Evolutionary conservation across 2,113 vertebrate species (phyloP).

Genomic region (Rhea americana): DNA sequence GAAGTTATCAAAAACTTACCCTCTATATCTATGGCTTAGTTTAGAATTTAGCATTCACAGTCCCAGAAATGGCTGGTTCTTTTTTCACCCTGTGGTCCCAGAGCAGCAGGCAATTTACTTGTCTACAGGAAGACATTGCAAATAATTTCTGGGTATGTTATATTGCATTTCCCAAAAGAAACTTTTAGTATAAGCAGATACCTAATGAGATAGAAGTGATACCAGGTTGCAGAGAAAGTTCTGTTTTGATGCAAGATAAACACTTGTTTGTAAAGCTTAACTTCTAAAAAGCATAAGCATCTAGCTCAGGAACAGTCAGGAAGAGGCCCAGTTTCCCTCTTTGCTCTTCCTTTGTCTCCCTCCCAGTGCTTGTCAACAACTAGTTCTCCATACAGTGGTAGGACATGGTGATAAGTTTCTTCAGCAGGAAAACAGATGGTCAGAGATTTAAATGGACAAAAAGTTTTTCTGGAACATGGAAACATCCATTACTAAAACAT

Average conservation of each 20-base stretch:
- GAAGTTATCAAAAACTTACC: not conserved
- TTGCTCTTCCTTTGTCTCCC: not conserved
- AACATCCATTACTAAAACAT: not conserved
- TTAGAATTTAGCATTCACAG: not conserved
- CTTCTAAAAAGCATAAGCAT: not conserved
- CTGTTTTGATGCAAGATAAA: not conserved
- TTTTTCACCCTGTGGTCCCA: not conserved
- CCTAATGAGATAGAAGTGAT: not conserved
- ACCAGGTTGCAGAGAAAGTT: not conserved
- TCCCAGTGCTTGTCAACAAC: not conserved
- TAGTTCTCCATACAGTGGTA: accelerated
- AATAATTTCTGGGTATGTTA: not conserved
- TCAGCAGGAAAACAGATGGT: not conserved
- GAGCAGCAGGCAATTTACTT: accelerated
- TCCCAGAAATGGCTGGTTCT: not conserved
- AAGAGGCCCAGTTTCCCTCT: not conserved
- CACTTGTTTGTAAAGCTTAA: not conserved
- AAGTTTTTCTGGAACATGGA: not conserved
- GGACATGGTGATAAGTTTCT: not conserved
- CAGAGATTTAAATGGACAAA: not conserved
- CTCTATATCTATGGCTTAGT: not conserved
- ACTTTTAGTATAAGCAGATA: not conserved
- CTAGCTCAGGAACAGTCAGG: not conserved
- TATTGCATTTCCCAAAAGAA: not conserved
- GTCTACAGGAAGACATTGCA: not conserved